A percentile compares a stretch with the other conserved stretches of the same genome.
Conservation (phyloP, 2,888 invertebrate species). For the Anaspis maculata region DNA sequence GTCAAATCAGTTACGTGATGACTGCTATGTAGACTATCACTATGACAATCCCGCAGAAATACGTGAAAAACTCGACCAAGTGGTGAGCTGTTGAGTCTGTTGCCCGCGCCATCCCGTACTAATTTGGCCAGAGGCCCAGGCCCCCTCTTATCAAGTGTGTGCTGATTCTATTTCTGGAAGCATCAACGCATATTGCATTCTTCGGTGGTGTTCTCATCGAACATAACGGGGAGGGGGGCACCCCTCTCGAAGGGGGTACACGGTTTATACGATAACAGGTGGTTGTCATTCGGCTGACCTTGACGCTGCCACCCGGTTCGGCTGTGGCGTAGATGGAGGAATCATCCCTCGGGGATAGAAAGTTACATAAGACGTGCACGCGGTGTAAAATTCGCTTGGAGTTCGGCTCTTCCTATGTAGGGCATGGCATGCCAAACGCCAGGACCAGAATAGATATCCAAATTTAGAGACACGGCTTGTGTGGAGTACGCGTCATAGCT, state of each 20-base stretch:
- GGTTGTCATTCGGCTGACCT: background rate
- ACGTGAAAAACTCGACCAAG: conserved; percentile 23
- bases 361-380: too few species aligned
- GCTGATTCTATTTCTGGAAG: conserved; percentile 12
- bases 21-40: conserved; percentile 28
- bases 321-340: too few species aligned
- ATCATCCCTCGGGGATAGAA: too few species aligned
- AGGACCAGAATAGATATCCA: conserved; percentile 29
- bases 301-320: too few species aligned
- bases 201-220: conserved; percentile 9
- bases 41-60: conserved; percentile 29
- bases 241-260: too few species aligned
- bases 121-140: conserved; percentile 17
- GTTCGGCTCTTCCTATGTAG: conserved; percentile 28
- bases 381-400: conserved; percentile 3
- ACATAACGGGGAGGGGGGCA: background rate
- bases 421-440: conserved; percentile 27
- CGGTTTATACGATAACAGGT: too few species aligned
- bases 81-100: conserved; percentile 12
- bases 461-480: conserved; percentile 25
- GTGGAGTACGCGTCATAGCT: too few species aligned
- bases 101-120: conserved; percentile 14
- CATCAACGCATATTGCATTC: conserved; percentile 9
- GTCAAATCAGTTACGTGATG: conserved; percentile 28
- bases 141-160: conserved; percentile 7